Evolutionary conservation across 1,140 invertebrate genomes (phyloP).

Genomic region (Phocides pigmalion): DNA sequence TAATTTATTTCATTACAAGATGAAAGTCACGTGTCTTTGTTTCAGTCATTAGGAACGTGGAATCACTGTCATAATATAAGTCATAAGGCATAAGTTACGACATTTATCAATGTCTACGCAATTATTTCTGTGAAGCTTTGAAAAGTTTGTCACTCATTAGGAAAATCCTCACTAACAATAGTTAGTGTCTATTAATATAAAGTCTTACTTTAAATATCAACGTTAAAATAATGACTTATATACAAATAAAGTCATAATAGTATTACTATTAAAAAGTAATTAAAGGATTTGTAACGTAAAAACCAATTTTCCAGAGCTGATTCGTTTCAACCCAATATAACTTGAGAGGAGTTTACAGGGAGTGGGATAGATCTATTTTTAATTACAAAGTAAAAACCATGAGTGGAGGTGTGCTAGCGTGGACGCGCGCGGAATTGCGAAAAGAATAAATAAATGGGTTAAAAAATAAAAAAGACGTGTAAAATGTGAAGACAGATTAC

Average conservation of each 20-base stretch:
- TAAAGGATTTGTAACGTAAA: too few relatives aligned
- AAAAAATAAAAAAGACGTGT: background rate
- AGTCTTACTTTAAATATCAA: background rate
- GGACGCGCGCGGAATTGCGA: too few relatives aligned
- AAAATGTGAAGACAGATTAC: slow-evolving; percentile 1
- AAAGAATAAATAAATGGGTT: background rate
- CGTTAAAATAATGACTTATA: background rate
- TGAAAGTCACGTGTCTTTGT: slow-evolving; percentile 23
- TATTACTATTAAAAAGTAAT: too few relatives aligned
- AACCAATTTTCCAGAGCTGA: too few relatives aligned
- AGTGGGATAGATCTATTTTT: too few relatives aligned
- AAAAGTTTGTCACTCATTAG: slow-evolving; percentile 21
- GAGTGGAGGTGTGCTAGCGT: too few relatives aligned
- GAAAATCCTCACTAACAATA: slow-evolving; percentile 19
- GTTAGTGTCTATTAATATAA: slow-evolving; percentile 10
- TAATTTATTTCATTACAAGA: slow-evolving; percentile 4
- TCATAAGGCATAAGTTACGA: slow-evolving; percentile 14
- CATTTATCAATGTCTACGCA: slow-evolving; percentile 27
- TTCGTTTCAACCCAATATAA: too few relatives aligned
- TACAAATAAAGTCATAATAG: too few relatives aligned
- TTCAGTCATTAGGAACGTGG: slow-evolving; percentile 18
- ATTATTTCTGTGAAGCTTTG: slow-evolving; percentile 26
- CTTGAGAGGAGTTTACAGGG: too few relatives aligned
- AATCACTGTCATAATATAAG: slow-evolving; percentile 29
- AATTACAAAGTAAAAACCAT: too few relatives aligned